These are phyloP conservation scores for Hippoglossus hippoglossus DNA, from an alignment of 2,797 vertebrate species.

Conservation along the genomic window DNA sequence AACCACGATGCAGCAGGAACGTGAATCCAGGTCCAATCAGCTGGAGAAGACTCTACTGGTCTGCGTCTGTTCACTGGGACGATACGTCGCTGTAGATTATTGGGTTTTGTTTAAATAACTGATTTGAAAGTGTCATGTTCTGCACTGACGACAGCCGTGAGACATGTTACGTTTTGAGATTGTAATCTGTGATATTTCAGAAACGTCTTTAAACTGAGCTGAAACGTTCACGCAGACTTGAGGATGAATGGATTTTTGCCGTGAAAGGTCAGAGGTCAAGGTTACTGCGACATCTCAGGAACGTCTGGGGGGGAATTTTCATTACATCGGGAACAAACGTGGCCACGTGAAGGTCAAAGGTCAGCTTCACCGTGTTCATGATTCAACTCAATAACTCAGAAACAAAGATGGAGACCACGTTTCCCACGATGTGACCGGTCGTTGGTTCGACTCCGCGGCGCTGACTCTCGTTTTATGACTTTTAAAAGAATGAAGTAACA, in stretches of 20 bases:
- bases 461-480: neutral
- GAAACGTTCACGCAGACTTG: neutral
- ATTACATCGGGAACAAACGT: too few relatives aligned
- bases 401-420: too few relatives aligned
- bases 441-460: neutral
- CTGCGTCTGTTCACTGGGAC: neutral
- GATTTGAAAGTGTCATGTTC: neutral
- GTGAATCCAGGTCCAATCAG: neutral
- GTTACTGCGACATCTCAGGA: neutral
- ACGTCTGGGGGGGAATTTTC: too few relatives aligned
- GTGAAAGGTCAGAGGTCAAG: neutral
- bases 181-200: neutral
- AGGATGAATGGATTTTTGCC: neutral
- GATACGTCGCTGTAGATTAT: neutral
- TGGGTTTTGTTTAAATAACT: neutral
- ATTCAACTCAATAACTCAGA: too few relatives aligned
- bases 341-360: neutral
- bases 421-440: too few relatives aligned
- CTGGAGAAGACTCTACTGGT: too few relatives aligned
- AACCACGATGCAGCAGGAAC: neutral
- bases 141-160: neutral
- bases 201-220: neutral
- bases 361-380: neutral
- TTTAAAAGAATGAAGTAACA: constrained; percentile 6
- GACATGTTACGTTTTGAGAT: too few relatives aligned